Base-by-base conservation (phyloP, 2,113 vertebrate species). In the Sinocyclocheilus maitianheensis region DNA sequence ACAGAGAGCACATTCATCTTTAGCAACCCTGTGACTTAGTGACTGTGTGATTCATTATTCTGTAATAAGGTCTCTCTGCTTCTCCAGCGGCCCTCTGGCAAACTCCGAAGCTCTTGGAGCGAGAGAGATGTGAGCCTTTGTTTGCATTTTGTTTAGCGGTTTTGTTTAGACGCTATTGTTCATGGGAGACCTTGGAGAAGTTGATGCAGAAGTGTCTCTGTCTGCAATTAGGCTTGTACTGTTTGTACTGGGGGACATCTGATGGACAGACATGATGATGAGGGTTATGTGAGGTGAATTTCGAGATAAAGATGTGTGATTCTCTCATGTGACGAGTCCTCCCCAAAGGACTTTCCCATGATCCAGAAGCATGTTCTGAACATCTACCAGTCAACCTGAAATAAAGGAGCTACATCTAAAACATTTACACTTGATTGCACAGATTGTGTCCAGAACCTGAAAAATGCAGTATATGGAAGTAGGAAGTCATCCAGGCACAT, bases 1-100 rank as follows among this genome's bases (percentile, higher is more conserved):
- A 95, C 94, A 94, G 94, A 94, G 94, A 95, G 91, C 90, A 94
- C 94, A 95, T 95, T 95, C 94, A 95, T 95, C 92, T 92, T 91
- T 10, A 89, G 92, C 93, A 92, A 94, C 94, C 94, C 93, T 94
- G 94, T 95, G 94, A 95, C 94, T 94, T 93, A 91, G 94, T 94
- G 93, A 77, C 60, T 85, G 84, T 95, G 94, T 94, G 94, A 94
- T 95, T 95, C 94, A 95, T 95, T 95, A 94, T 92, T 92, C 92
- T 95, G 94, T 94, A 94, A 93, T 94, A 94, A 93, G 90, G 90
- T 87, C 74, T 76, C 84, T 72, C 89, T 14, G 88, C 90, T 89
- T 83, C 88, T 85, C 89, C 84, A 80, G 51, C 75, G 65, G 84
- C 75, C 63, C 76, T 67, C 48, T 85, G 75, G 75, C 77, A 85